Base-by-base conservation (phyloP, 2,113 vertebrate genomes). In the Thalassoma bifasciatum region DNA sequence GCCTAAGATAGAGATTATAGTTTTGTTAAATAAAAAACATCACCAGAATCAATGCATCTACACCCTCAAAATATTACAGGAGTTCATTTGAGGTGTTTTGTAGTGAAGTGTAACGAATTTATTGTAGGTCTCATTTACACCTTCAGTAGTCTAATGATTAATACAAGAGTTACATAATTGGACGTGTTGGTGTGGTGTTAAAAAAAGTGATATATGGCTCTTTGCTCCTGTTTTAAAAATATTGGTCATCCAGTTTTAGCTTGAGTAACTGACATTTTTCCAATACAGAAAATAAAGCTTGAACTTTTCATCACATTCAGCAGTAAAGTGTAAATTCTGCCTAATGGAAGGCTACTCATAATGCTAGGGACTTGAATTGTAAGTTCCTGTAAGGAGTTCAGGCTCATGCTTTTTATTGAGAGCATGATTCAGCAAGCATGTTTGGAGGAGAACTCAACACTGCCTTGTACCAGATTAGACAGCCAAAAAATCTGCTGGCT, bases 61-160 rank as follows among this genome's bases (percentile, higher is more conserved):
- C 1, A 7, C 1, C 1, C 23, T 38, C 59, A 10, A 0, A n/a
- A 9, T 22, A 46, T 16, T 9, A 9, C 7, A 21, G 14, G 16
- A 44, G 46, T 36, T 30, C 46, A 67, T 74, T 38, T 66, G 16
- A 7, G 30, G 13, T 24, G 36, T 22, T 51, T 1, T 59, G 68
- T 67, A 19, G 4, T 42, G 12, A 67, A 70, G 76, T 64, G 0
- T 61, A 59, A 21, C 17, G 14, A 49, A 47, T n/a, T 49, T 19
- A 51, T 10, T 49, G 10, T 19, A 46, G 44, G 36, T 22, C 19
- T 40, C 26, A 76, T 37, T 47, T 63, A 40, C 49, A 77, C 42
- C 44, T 57, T 83, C 13, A 42, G 68, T 65, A 17, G 47, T 24
- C 56, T 64, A 13, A 60, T 77, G 36, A 82, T 66, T 74, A 79